These are phyloP conservation scores for Ophion costatus DNA, from an alignment of 2,888 invertebrate genomes.

Conservation along the genomic window DNA sequence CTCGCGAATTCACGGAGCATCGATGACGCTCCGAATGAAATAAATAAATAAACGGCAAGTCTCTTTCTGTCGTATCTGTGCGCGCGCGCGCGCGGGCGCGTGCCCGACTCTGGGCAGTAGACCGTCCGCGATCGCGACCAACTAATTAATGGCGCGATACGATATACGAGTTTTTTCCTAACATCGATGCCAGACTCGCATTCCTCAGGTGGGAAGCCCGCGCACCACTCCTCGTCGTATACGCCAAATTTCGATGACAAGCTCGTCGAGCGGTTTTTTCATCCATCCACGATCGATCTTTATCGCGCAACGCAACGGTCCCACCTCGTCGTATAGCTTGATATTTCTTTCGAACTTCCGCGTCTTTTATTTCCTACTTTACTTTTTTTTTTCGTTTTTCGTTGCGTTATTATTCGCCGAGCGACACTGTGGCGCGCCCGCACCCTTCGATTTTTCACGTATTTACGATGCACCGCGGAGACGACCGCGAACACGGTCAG, in stretches of 20 bases:
- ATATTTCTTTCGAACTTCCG: background rate
- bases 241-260: slow-evolving; percentile 44
- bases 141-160: background rate
- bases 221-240: slow-evolving; percentile 67
- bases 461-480: slow-evolving; percentile 78
- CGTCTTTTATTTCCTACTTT: background rate
- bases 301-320: background rate
- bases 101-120: background rate
- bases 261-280: slow-evolving; percentile 12
- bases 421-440: slow-evolving; percentile 15
- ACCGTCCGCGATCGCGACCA: background rate
- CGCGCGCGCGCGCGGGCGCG: background rate
- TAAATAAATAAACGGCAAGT: background rate
- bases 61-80: background rate
- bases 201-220: slow-evolving; percentile 85
- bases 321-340: background rate
- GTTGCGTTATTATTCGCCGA: background rate
- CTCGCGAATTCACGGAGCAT: slow-evolving; percentile 64
- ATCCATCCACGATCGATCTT: slow-evolving; percentile 33
- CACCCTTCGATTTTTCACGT: slow-evolving; percentile 66
- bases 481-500: slow-evolving; percentile 78
- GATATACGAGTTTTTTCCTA: background rate
- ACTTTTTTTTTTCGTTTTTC: background rate
- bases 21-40: slow-evolving; percentile 53
- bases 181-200: slow-evolving; percentile 65